These are phyloP conservation scores for Rhagoletis pomonella DNA, from an alignment of 1,140 invertebrate genomes.

Conservation along the genomic window DNA sequence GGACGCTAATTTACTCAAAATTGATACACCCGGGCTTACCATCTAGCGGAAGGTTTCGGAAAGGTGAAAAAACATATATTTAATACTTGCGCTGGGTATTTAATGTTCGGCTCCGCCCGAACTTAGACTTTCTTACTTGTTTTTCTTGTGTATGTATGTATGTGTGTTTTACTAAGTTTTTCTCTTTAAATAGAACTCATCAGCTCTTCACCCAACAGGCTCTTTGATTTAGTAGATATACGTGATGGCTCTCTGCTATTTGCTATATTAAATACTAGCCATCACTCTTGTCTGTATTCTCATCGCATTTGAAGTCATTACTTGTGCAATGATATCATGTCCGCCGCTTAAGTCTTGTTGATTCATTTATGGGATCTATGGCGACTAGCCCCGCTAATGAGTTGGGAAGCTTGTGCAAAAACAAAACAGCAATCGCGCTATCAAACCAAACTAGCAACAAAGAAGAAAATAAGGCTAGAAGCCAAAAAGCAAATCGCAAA, in stretches of 20 bases:
- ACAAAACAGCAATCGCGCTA: background rate
- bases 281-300: background rate
- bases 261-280: background rate
- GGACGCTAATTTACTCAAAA: no score
- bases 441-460: background rate
- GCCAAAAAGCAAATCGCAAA: constrained; percentile 4
- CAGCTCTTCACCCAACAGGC: no score
- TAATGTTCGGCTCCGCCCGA: no score
- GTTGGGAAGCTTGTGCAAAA: background rate
- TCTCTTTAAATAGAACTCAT: no score
- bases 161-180: no score
- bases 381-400: background rate
- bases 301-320: background rate
- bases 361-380: background rate
- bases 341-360: background rate
- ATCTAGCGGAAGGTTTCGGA: no score
- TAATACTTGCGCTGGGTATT: no score
- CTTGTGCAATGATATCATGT: constrained; percentile 12
- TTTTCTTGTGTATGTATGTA: no score
- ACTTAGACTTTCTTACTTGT: no score
- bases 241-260: background rate
- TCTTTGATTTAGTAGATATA: background rate
- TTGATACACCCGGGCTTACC: no score
- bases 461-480: background rate
- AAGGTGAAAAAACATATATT: no score